Conservation (phyloP, 2,797 vertebrate species). For the Propithecus perrieri region DNA sequence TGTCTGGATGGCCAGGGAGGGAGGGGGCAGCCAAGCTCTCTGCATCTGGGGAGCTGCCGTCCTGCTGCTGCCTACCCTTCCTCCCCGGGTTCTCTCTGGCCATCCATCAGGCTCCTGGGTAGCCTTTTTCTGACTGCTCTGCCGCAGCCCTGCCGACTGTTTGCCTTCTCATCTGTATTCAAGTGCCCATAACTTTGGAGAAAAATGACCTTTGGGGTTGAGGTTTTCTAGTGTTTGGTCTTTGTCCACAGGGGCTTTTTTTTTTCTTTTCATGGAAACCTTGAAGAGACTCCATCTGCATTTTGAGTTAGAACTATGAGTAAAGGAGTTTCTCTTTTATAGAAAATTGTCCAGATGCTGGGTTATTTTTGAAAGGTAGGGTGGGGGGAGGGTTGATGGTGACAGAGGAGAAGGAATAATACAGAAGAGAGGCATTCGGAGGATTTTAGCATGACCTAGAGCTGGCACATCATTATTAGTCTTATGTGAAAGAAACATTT, state of each 20-base stretch:
- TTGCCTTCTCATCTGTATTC: slow-evolving; percentile 58
- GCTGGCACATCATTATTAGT: slow-evolving; percentile 30
- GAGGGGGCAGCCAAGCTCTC: background rate
- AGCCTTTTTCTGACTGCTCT: background rate
- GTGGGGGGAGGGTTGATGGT: background rate
- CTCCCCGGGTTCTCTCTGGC: background rate
- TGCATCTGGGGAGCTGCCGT: background rate
- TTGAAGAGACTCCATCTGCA: slow-evolving; percentile 63
- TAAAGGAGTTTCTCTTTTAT: slow-evolving; percentile 66
- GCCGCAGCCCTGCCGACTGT: background rate
- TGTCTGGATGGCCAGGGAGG: background rate
- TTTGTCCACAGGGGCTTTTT: slow-evolving; percentile 54
- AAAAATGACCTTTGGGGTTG: slow-evolving; percentile 68
- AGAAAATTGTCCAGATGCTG: slow-evolving; percentile 66
- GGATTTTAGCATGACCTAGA: slow-evolving; percentile 50
- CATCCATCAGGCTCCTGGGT: background rate
- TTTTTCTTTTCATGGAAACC: slow-evolving; percentile 1
- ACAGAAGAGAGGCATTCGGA: slow-evolving; percentile 21
- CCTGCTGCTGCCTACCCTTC: background rate
- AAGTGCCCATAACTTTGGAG: slow-evolving; percentile 46
- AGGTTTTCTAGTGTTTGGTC: slow-evolving; percentile 69
- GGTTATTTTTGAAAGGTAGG: slow-evolving; percentile 59
- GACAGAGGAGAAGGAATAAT: slow-evolving; percentile 23
- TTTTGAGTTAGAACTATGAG: slow-evolving; percentile 71
- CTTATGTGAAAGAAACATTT: slow-evolving; percentile 60